Evolutionary conservation across 2,113 vertebrate species (phyloP).

Genomic region (Nettapus auritus): DNA sequence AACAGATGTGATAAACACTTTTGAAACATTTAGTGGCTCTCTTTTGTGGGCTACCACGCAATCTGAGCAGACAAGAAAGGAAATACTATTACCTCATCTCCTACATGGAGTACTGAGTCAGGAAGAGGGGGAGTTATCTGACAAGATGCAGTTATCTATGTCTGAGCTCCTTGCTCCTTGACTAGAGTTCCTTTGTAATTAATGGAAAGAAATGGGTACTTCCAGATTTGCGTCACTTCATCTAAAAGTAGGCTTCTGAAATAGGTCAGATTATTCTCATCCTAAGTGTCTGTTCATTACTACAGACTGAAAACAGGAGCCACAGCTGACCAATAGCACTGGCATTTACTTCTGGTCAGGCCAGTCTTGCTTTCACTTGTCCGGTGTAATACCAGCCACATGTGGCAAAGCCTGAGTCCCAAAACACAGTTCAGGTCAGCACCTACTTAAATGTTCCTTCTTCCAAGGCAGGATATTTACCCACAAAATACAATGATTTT

Average conservation of each 20-base stretch:
- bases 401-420: neutral
- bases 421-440: neutral
- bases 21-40: neutral
- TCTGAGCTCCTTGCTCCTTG: slow-evolving; percentile 9
- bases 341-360: neutral
- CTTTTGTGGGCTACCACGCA: neutral
- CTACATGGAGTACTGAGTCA: neutral
- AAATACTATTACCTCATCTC: slow-evolving; percentile 16
- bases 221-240: slow-evolving; percentile 30
- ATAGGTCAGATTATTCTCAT: neutral
- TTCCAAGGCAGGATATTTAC: neutral
- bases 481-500: neutral
- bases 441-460: rapidly evolving
- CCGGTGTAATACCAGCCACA: rapidly evolving
- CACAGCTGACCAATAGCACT: neutral
- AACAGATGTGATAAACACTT: slow-evolving; percentile 20
- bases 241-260: slow-evolving; percentile 21
- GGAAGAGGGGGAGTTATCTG: slow-evolving; percentile 35
- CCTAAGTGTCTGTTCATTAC: neutral
- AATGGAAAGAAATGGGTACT: neutral
- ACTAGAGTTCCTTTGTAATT: slow-evolving; percentile 23
- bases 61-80: slow-evolving; percentile 25
- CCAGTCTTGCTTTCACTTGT: neutral
- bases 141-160: neutral
- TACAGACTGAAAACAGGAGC: neutral